Evolutionary conservation across 2,888 invertebrate species (phyloP).

Genomic region (Chrysolina americana): DNA sequence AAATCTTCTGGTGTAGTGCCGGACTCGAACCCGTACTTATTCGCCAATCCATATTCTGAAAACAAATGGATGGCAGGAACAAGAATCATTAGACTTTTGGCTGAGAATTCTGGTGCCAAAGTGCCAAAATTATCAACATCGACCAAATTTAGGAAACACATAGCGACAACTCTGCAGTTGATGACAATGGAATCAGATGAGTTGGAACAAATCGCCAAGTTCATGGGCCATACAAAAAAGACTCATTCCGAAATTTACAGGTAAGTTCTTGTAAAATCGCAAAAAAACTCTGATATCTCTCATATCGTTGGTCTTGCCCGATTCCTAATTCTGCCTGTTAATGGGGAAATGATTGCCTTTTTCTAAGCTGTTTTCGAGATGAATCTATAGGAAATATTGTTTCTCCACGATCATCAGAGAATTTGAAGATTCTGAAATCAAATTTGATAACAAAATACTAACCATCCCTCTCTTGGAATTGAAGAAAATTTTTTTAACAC

Average conservation of each 20-base stretch:
- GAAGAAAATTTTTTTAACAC: no score
- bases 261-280: no score
- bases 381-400: no score
- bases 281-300: no score
- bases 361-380: no score
- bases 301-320: no score
- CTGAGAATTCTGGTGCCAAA: slow-evolving; percentile 47
- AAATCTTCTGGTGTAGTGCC: slow-evolving; percentile 44
- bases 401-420: no score
- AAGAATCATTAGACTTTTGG: slow-evolving; percentile 44
- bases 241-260: slow-evolving; percentile 47
- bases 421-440: no score
- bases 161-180: slow-evolving; percentile 52
- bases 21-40: slow-evolving; percentile 47
- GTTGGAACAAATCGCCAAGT: slow-evolving; percentile 54
- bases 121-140: slow-evolving; percentile 43
- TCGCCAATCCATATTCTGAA: slow-evolving; percentile 49
- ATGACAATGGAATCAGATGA: slow-evolving; percentile 48
- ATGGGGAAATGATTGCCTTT: no score
- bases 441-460: no score
- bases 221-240: slow-evolving; percentile 56
- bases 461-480: no score
- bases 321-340: no score
- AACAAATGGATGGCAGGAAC: slow-evolving; percentile 51
- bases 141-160: slow-evolving; percentile 50